These are phyloP conservation scores for Vanessa atalanta DNA, from an alignment of 1,140 invertebrate genomes.

Conservation along the genomic window DNA sequence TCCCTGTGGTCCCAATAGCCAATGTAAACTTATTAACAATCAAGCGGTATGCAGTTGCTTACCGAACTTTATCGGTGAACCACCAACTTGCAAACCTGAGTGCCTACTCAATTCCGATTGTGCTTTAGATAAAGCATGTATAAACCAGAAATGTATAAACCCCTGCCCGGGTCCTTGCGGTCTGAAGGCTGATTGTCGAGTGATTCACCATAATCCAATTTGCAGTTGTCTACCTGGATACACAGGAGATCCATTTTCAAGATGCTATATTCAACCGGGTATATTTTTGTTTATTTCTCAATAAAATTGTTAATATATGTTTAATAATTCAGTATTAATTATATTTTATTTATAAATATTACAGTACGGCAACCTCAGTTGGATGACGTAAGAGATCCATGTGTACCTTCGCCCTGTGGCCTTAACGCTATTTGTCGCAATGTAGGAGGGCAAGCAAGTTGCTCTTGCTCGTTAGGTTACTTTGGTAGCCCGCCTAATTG, in stretches of 20 bases:
- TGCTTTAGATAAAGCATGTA: constrained; percentile 82
- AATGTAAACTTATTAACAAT: constrained; percentile 81
- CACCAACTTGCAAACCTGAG: constrained; percentile 84
- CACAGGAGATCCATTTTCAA: constrained; percentile 82
- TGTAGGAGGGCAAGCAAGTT: constrained; percentile 81
- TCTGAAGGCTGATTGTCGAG: constrained; percentile 83
- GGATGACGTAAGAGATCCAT: constrained; percentile 76
- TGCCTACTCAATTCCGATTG: constrained; percentile 85
- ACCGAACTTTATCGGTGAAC: constrained; percentile 82
- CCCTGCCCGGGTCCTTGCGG: constrained; percentile 86
- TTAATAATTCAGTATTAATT: neutral
- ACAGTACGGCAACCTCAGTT: constrained; percentile 59
- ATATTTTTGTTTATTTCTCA: constrained; percentile 51
- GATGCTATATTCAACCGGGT: constrained; percentile 83
- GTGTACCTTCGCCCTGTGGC: constrained; percentile 85
- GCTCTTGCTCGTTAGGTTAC: constrained; percentile 83
- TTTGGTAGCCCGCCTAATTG: constrained; percentile 85
- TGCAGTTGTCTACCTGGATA: constrained; percentile 80
- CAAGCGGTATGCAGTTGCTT: constrained; percentile 84
- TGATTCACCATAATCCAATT: constrained; percentile 84
- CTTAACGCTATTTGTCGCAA: constrained; percentile 84
- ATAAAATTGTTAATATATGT: constrained; percentile 10
- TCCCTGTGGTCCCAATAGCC: constrained; percentile 85
- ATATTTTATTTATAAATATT: constrained; percentile 40
- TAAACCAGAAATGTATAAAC: constrained; percentile 85